A percentile compares a stretch with the other conserved stretches of the same genome.
Conservation (phyloP, 2,888 invertebrate species). For the Boloria selene region DNA sequence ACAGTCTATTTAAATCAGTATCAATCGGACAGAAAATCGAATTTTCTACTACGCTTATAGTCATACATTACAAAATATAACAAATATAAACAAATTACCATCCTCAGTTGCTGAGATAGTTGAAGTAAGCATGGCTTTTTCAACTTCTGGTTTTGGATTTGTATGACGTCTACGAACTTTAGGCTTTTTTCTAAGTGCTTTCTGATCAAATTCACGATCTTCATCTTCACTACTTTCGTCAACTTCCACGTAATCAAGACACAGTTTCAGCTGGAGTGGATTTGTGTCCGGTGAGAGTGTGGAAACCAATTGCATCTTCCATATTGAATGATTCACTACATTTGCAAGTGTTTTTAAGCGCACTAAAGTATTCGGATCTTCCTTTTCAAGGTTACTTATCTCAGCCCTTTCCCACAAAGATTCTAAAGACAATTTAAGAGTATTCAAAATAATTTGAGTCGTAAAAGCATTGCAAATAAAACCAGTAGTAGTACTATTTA, state of each 20-base stretch:
- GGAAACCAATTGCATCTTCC: constrained; percentile 88
- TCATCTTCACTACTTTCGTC: constrained; percentile 77
- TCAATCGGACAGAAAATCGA: background rate
- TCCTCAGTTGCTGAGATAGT: constrained; percentile 67
- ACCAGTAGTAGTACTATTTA: constrained; percentile 61
- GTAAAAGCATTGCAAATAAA: constrained; percentile 84
- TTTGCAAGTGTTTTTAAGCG: constrained; percentile 68
- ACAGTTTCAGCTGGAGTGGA: constrained; percentile 67
- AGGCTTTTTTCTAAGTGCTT: constrained; percentile 63
- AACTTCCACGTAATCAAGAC: constrained; percentile 74
- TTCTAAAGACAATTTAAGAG: constrained; percentile 80
- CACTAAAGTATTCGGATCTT: constrained; percentile 50
- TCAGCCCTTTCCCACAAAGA: constrained; percentile 62
- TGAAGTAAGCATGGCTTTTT: constrained; percentile 65
- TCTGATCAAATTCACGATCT: constrained; percentile 61
- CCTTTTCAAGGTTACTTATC: constrained; percentile 53
- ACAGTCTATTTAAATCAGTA: too few species aligned
- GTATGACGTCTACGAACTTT: constrained; percentile 63
- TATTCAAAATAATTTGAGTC: constrained; percentile 81
- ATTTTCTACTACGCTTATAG: background rate
- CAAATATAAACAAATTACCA: constrained; percentile 50
- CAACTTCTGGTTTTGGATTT: constrained; percentile 66
- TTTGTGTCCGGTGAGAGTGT: constrained; percentile 76
- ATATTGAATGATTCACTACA: constrained; percentile 85
- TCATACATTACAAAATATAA: too few species aligned